These are phyloP conservation scores for Labrus mixtus DNA, from an alignment of 2,113 vertebrate genomes.

Conservation along the genomic window DNA sequence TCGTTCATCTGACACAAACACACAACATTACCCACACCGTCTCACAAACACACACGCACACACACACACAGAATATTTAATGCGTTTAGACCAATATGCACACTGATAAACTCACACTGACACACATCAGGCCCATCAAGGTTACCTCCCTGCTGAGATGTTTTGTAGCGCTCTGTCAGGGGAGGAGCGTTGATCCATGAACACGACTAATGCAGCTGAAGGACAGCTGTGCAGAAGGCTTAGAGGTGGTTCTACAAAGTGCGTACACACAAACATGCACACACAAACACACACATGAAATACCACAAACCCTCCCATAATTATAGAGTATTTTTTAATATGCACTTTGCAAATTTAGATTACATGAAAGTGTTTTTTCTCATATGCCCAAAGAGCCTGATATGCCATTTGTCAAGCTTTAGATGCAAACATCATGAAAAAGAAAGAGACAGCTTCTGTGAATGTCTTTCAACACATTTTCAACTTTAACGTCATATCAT, in stretches of 20 bases:
- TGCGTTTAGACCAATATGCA: neutral
- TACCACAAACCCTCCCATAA: neutral
- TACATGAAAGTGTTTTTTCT: no score
- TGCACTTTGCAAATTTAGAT: no score
- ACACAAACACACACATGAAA: neutral
- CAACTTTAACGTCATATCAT: neutral
- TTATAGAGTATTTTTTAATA: no score
- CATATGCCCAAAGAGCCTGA: no score
- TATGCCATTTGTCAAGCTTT: no score
- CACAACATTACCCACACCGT: neutral
- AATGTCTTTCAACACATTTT: neutral
- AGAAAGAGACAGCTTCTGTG: neutral
- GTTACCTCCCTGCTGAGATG: conserved; percentile 45
- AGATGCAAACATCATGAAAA: no score
- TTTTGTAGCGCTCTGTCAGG: conserved; percentile 28
- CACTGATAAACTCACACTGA: neutral
- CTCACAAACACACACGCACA: neutral
- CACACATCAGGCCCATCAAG: conserved; percentile 14
- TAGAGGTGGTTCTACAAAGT: neutral
- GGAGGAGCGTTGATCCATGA: conserved; percentile 36
- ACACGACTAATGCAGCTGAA: conserved; percentile 36
- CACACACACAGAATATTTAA: conserved; percentile 25
- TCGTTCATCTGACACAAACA: conserved; percentile 3
- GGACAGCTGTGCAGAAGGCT: conserved; percentile 34
- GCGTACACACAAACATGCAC: neutral